A percentile compares a stretch with the other conserved stretches of the same genome.
These are phyloP conservation scores for Isaurus tuberculatus DNA, from an alignment of 92 coral and sea anemone species.

Conservation along the genomic window DNA sequence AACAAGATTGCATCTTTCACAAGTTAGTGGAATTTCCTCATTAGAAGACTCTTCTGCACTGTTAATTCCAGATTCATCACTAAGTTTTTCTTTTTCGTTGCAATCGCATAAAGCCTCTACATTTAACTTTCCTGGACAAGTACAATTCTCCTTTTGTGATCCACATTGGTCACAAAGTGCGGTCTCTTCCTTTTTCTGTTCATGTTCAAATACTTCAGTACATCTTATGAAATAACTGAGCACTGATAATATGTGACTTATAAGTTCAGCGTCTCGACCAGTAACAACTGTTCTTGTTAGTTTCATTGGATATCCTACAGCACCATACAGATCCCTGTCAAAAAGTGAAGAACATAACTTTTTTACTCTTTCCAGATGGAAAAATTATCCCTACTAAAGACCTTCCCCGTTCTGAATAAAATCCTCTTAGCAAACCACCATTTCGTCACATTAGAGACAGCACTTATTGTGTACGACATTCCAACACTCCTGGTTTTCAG, in stretches of 20 bases:
- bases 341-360: too few species aligned
- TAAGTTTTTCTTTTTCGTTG: constrained; percentile 19
- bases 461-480: too few species aligned
- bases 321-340: constrained; percentile 91
- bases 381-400: too few species aligned
- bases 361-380: too few species aligned
- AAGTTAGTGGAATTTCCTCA: constrained; percentile 25
- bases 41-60: constrained; percentile 10
- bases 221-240: constrained; percentile 95
- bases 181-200: constrained; percentile 53
- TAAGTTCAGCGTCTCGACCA: constrained; percentile 81
- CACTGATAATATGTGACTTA: constrained; percentile 69
- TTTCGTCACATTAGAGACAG: too few species aligned
- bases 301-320: constrained; percentile 84
- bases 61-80: constrained; percentile 27
- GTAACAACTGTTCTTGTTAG: constrained; percentile 84
- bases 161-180: not conserved
- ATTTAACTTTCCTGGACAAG: not conserved
- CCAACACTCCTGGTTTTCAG: too few species aligned
- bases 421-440: too few species aligned
- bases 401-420: too few species aligned
- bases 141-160: not conserved
- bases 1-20: constrained; percentile 11
- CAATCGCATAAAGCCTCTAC: constrained; percentile 6
- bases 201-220: constrained; percentile 92